phyloP scores from a whole-genome alignment of 2,888 invertebrate genomes.

The Heliconius cydno region DNA sequence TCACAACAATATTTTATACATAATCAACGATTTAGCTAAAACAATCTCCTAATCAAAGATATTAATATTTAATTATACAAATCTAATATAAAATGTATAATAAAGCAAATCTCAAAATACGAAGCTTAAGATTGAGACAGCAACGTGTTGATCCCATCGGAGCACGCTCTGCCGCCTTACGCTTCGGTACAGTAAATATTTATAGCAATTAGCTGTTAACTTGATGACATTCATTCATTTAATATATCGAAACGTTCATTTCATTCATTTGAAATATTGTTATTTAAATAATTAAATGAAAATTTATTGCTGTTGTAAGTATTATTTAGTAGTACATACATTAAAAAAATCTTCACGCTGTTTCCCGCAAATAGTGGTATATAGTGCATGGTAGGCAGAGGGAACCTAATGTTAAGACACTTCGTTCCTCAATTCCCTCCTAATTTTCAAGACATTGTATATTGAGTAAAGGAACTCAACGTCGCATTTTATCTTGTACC shows the following conservation, averaged over 20 bases:
- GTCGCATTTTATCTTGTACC: background rate
- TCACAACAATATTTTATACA: no score
- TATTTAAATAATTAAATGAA: background rate
- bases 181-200: conserved; percentile 14
- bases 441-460: background rate
- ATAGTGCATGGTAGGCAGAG: no score
- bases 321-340: no score
- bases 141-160: conserved; percentile 39
- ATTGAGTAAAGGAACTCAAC: background rate
- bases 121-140: conserved; percentile 26
- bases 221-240: conserved; percentile 9
- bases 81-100: background rate
- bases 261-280: background rate
- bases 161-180: conserved; percentile 26
- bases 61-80: conserved; percentile 6
- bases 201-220: conserved; percentile 15
- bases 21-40: no score
- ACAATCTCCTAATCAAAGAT: background rate
- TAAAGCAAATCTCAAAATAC: conserved; percentile 20
- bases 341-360: background rate
- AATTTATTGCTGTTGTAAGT: no score
- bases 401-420: background rate
- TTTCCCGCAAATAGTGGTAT: background rate
- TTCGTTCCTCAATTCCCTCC: background rate
- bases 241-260: background rate